phyloP scores from a whole-genome alignment of 2,888 invertebrate genomes.

The Drepanosiphum platanoidis region DNA sequence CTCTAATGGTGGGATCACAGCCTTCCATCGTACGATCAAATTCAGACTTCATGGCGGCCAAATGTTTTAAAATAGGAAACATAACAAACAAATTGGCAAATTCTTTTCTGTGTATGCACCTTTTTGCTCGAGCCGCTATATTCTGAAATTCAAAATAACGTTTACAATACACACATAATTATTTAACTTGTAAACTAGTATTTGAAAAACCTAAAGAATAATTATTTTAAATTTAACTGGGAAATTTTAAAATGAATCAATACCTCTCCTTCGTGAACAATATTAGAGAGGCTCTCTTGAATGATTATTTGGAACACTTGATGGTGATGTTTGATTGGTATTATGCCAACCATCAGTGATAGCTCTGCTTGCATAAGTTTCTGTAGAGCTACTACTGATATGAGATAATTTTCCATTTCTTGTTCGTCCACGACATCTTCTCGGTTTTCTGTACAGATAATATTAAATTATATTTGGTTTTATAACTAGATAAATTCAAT shows the following conservation, averaged over 20 bases:
- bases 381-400: slow-evolving; percentile 83
- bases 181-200: neutral
- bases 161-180: slow-evolving; percentile 30
- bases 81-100: slow-evolving; percentile 83
- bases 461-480: slow-evolving; percentile 65
- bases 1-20: slow-evolving; percentile 76
- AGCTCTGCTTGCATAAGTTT: slow-evolving; percentile 90
- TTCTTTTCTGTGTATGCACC: slow-evolving; percentile 80
- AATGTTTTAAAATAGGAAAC: slow-evolving; percentile 83
- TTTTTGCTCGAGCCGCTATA: slow-evolving; percentile 79
- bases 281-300: slow-evolving; percentile 83
- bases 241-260: neutral
- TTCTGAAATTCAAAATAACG: slow-evolving; percentile 68
- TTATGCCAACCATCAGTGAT: slow-evolving; percentile 82
- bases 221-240: neutral
- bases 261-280: slow-evolving; percentile 88
- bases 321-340: slow-evolving; percentile 82
- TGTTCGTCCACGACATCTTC: slow-evolving; percentile 78
- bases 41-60: slow-evolving; percentile 80
- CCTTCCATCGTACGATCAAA: slow-evolving; percentile 82
- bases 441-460: slow-evolving; percentile 68
- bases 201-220: neutral
- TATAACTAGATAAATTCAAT: slow-evolving; percentile 21
- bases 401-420: slow-evolving; percentile 85
- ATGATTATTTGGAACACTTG: slow-evolving; percentile 86